A percentile compares a stretch with the other conserved stretches of the same genome.
phyloP scores from a whole-genome alignment of 1,140 invertebrate species.

The Aphelinus certus region DNA sequence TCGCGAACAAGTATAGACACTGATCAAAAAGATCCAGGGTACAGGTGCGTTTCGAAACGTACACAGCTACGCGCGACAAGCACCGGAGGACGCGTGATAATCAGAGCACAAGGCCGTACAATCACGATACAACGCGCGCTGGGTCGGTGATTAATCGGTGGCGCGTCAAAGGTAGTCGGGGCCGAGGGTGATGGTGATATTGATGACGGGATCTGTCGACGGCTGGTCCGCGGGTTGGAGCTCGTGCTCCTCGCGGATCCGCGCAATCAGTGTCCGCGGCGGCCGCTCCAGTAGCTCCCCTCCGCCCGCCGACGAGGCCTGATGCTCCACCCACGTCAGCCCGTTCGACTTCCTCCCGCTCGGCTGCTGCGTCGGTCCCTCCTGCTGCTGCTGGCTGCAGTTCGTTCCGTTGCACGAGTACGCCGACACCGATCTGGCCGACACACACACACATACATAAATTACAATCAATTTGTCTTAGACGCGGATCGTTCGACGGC shows the following conservation, averaged over 20 bases:
- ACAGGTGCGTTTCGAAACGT: too few relatives aligned
- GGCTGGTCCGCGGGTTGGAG: slow-evolving; percentile 20
- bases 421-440: slow-evolving; percentile 6
- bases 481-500: background rate
- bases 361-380: background rate
- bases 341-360: background rate
- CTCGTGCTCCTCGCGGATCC: slow-evolving; percentile 48
- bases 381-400: background rate
- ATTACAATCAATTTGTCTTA: background rate
- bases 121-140: too few relatives aligned
- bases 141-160: too few relatives aligned
- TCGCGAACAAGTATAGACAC: too few relatives aligned
- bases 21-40: too few relatives aligned
- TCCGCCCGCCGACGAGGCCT: too few relatives aligned
- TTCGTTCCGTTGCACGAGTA: background rate
- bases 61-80: too few relatives aligned
- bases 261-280: slow-evolving; percentile 9
- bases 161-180: background rate
- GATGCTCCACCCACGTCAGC: background rate
- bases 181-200: slow-evolving; percentile 51
- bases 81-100: too few relatives aligned
- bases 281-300: too few relatives aligned
- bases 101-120: too few relatives aligned
- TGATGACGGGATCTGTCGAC: slow-evolving; percentile 45
- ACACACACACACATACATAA: too few relatives aligned